Conservation (phyloP, 1,140 invertebrate species). For the Ooceraea biroi region DNA sequence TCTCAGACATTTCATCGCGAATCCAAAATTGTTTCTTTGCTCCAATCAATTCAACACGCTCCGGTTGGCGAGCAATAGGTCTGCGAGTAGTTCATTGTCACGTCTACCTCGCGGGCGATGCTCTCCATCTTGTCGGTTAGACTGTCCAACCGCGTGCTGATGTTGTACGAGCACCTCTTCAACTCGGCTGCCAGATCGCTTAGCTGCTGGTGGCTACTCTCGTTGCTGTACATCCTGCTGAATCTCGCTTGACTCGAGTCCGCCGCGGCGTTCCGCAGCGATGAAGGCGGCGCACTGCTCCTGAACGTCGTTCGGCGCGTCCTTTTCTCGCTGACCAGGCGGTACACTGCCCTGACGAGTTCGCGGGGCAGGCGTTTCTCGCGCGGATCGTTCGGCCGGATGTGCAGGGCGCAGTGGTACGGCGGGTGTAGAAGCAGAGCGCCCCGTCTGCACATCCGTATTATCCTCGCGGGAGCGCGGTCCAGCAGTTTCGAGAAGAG, state of each 20-base stretch:
- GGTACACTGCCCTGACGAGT: constrained; percentile 90
- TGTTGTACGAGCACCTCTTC: constrained; percentile 78
- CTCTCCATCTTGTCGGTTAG: constrained; percentile 76
- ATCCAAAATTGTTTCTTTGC: neutral
- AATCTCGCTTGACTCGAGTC: constrained; percentile 59
- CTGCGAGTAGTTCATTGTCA: neutral
- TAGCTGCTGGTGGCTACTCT: constrained; percentile 76
- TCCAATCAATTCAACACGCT: neutral
- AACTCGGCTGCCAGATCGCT: constrained; percentile 78
- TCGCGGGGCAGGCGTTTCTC: constrained; percentile 92
- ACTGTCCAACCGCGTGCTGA: constrained; percentile 75
- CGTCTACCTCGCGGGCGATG: constrained; percentile 75
- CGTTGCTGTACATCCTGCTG: constrained; percentile 77
- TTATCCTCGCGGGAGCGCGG: constrained; percentile 88
- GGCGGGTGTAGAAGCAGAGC: constrained; percentile 91
- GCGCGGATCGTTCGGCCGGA: constrained; percentile 92
- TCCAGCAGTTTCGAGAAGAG: constrained; percentile 91
- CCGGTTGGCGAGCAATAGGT: neutral
- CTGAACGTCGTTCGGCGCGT: constrained; percentile 85
- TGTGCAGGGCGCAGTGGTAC: constrained; percentile 90
- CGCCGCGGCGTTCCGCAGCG: constrained; percentile 54
- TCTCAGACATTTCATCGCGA: neutral
- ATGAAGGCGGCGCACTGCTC: constrained; percentile 58
- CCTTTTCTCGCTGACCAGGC: constrained; percentile 90
- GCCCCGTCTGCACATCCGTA: constrained; percentile 89